Conservation (phyloP, 2,888 invertebrate genomes). For the Leistus spinibarbis region DNA sequence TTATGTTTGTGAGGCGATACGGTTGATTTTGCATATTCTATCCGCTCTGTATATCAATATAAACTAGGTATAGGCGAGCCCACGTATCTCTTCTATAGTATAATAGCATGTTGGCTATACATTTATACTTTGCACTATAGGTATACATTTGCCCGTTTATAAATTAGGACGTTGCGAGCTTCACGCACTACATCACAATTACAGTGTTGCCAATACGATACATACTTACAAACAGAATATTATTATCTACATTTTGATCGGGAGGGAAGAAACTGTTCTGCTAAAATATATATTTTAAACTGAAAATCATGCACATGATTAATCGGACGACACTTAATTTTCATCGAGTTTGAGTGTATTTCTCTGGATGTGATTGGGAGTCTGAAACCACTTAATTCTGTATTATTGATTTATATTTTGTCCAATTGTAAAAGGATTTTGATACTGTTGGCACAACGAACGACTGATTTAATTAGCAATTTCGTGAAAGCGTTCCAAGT, state of each 20-base stretch:
- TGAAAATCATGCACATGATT: no score
- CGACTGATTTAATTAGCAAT: background rate
- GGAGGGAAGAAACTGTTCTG: no score
- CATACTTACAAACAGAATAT: background rate
- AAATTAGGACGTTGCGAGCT: constrained; percentile 21
- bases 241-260: background rate
- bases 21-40: background rate
- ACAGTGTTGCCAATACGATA: constrained; percentile 15
- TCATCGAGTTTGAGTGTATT: no score
- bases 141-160: background rate
- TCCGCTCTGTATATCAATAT: background rate
- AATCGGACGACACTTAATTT: no score
- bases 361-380: background rate
- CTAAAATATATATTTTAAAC: no score
- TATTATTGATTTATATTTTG: no score
- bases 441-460: background rate
- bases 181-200: constrained; percentile 29
- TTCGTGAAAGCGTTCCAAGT: background rate
- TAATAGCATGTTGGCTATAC: background rate
- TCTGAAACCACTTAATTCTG: background rate
- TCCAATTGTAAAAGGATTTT: background rate
- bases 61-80: background rate
- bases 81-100: background rate
- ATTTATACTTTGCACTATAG: constrained; percentile 1
- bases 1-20: background rate